Percentiles rank a stretch among this genome's conserved stretches.
These are phyloP conservation scores for Triops longicaudatus DNA, from an alignment of 1,140 invertebrate genomes.

Conservation along the genomic window DNA sequence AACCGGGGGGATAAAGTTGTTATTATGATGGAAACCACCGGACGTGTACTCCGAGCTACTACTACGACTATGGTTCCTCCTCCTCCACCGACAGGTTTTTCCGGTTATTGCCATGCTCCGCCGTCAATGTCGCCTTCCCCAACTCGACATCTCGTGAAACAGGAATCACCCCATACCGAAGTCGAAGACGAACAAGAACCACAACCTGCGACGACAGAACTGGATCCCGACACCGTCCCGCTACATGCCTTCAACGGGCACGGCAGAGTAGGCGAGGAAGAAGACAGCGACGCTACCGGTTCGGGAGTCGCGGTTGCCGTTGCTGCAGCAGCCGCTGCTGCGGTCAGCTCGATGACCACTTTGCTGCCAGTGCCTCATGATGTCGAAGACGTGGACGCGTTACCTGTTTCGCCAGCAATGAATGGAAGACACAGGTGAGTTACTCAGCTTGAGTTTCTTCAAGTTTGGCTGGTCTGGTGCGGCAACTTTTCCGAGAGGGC, in stretches of 20 bases:
- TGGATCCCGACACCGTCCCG: neutral
- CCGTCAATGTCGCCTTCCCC: neutral
- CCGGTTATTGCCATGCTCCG: neutral
- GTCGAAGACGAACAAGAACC: too few relatives aligned
- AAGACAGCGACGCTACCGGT: too few relatives aligned
- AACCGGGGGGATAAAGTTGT: neutral
- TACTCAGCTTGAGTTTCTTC: neutral
- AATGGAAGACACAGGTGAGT: neutral
- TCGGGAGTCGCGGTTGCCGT: too few relatives aligned
- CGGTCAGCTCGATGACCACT: neutral
- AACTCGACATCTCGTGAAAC: neutral
- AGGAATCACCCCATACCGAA: neutral
- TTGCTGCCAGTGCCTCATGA: neutral
- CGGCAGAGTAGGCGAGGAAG: neutral
- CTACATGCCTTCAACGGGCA: neutral
- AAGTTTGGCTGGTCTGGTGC: too few relatives aligned
- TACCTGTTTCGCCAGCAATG: neutral
- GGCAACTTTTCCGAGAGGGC: too few relatives aligned
- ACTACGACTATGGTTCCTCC: neutral
- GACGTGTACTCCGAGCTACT: neutral
- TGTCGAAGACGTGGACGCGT: neutral
- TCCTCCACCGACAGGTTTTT: constrained; percentile 8
- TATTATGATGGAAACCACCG: constrained; percentile 6
- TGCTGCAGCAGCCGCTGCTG: neutral
- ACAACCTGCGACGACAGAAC: neutral